Percentiles rank a stretch among this genome's conserved stretches.
Conservation (phyloP, 2,113 vertebrate genomes). For the Heterochromis multidens region DNA sequence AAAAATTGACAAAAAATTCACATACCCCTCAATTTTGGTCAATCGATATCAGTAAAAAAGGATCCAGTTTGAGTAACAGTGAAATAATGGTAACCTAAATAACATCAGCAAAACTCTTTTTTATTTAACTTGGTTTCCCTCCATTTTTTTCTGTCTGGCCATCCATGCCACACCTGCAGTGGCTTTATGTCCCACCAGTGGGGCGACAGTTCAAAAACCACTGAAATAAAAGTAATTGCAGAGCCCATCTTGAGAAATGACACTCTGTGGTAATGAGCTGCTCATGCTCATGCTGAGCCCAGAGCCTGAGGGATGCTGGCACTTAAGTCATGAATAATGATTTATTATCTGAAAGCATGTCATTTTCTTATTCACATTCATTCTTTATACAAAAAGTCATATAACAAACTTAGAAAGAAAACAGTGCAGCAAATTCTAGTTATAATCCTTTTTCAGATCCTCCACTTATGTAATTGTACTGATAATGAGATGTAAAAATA, state of each 20-base stretch:
- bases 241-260: not conserved
- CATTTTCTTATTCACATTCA: not conserved
- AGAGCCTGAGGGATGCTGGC: constrained; percentile 16
- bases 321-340: not conserved
- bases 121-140: not conserved
- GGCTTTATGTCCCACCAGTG: not conserved
- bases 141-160: accelerated
- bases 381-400: not conserved
- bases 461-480: not conserved
- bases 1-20: not conserved
- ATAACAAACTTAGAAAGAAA: not conserved
- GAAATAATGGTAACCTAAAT: not conserved
- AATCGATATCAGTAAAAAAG: not conserved
- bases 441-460: not conserved
- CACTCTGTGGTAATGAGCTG: not conserved
- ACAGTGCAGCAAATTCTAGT: not conserved
- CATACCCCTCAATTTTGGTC: not conserved
- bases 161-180: not conserved
- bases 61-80: not conserved
- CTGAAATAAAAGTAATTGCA: not conserved
- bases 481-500: not conserved
- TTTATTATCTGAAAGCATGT: not conserved
- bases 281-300: not conserved
- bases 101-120: not conserved
- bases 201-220: not conserved